Evolutionary conservation across 1,140 invertebrate genomes (phyloP).

Genomic region (Bombus pyrosoma): DNA sequence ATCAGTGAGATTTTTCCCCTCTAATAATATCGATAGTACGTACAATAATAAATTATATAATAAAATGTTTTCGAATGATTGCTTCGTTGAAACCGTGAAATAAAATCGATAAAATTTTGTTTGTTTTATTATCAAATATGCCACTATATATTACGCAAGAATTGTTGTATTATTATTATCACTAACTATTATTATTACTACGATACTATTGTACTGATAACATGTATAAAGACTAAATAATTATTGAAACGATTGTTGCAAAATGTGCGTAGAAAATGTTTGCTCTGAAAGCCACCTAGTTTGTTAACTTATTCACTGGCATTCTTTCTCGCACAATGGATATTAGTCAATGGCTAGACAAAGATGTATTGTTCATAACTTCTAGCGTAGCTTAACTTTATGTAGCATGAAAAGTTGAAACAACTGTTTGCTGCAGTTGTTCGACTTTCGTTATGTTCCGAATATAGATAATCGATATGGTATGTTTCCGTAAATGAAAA

Average conservation of each 20-base stretch:
- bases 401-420: neutral
- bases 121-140: too few relatives aligned
- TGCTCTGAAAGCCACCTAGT: neutral
- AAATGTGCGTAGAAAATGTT: neutral
- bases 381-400: neutral
- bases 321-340: neutral
- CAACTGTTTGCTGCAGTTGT: neutral
- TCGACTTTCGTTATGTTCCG: neutral
- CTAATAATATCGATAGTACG: neutral
- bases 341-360: neutral
- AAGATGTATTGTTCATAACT: conserved; percentile 3
- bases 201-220: neutral
- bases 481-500: neutral
- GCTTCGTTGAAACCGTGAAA: too few relatives aligned
- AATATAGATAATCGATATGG: neutral
- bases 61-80: too few relatives aligned
- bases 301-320: neutral
- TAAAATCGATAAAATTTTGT: too few relatives aligned
- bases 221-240: neutral
- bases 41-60: too few relatives aligned
- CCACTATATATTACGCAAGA: too few relatives aligned
- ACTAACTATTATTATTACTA: too few relatives aligned
- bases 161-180: too few relatives aligned
- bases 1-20: neutral
- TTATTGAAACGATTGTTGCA: neutral